Percentiles rank a stretch among this genome's conserved stretches.
Evolutionary conservation across 2,888 invertebrate genomes (phyloP).

Genomic region (Timema podura): DNA sequence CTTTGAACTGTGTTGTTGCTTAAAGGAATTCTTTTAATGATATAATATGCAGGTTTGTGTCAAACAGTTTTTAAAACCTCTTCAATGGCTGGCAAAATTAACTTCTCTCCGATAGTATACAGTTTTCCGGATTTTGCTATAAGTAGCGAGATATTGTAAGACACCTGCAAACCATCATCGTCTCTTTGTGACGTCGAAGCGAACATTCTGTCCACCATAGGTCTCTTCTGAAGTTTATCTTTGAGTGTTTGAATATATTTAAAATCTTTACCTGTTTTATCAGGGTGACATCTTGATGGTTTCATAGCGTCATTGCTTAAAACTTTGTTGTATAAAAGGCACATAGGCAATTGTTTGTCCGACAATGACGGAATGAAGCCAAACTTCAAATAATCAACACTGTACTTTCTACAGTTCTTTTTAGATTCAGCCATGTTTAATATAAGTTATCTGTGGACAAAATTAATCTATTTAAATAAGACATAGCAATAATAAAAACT

Average conservation of each 20-base stretch:
- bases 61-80: constrained; percentile 37
- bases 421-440: constrained; percentile 24
- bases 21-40: constrained; percentile 39
- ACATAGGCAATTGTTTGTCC: constrained; percentile 24
- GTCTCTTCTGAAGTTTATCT: constrained; percentile 28
- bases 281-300: constrained; percentile 37
- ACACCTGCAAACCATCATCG: constrained; percentile 34
- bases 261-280: constrained; percentile 36
- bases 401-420: constrained; percentile 31
- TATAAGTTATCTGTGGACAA: no score
- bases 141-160: constrained; percentile 35
- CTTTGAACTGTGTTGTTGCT: constrained; percentile 39
- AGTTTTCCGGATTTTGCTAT: constrained; percentile 39
- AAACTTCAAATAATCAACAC: constrained; percentile 32
- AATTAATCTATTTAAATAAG: constrained; percentile 1
- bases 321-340: constrained; percentile 30
- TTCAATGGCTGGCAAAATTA: constrained; percentile 40
- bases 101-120: constrained; percentile 37
- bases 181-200: constrained; percentile 34
- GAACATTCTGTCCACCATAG: constrained; percentile 33
- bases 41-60: constrained; percentile 38
- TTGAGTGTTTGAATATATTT: constrained; percentile 36
- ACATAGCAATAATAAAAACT: not conserved
- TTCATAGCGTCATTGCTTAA: constrained; percentile 30
- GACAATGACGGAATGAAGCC: constrained; percentile 22